phyloP scores from a whole-genome alignment of 2,888 invertebrate genomes.

The Agelastica alni region DNA sequence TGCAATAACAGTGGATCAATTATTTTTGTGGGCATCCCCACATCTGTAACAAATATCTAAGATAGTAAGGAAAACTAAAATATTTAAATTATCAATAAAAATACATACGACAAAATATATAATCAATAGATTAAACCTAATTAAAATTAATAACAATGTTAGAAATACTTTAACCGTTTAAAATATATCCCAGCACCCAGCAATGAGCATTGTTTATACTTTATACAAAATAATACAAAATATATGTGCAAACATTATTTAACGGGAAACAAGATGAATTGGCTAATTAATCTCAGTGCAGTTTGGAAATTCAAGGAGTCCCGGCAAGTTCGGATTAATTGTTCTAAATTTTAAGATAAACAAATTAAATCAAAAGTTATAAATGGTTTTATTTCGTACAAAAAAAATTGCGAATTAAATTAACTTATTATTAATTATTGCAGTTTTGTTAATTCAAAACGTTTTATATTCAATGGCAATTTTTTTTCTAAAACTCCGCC shows the following conservation, averaged over 20 bases:
- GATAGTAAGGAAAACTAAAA: background rate
- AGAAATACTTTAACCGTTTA: constrained; percentile 29
- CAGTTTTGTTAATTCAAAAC: no score
- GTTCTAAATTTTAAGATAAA: background rate
- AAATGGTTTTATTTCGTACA: no score
- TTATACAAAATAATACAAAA: constrained; percentile 38
- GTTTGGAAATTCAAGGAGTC: constrained; percentile 9
- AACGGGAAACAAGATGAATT: constrained; percentile 26
- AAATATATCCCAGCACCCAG: constrained; percentile 45
- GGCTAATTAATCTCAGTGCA: constrained; percentile 27
- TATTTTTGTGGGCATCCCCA: no score
- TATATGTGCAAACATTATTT: constrained; percentile 37
- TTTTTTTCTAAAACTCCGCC: no score
- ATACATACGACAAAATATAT: constrained; percentile 11
- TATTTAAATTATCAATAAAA: background rate
- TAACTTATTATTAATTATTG: no score
- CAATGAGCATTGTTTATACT: constrained; percentile 44
- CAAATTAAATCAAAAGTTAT: no score
- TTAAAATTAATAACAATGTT: constrained; percentile 29
- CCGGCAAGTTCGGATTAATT: background rate
- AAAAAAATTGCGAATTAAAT: no score
- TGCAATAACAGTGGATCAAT: no score
- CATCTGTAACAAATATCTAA: no score
- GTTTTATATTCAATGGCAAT: no score
- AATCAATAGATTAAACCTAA: constrained; percentile 20